A percentile compares a stretch with the other conserved stretches of the same genome.
phyloP scores from a whole-genome alignment of 2,797 vertebrate genomes.

The Acanthornis magna region DNA sequence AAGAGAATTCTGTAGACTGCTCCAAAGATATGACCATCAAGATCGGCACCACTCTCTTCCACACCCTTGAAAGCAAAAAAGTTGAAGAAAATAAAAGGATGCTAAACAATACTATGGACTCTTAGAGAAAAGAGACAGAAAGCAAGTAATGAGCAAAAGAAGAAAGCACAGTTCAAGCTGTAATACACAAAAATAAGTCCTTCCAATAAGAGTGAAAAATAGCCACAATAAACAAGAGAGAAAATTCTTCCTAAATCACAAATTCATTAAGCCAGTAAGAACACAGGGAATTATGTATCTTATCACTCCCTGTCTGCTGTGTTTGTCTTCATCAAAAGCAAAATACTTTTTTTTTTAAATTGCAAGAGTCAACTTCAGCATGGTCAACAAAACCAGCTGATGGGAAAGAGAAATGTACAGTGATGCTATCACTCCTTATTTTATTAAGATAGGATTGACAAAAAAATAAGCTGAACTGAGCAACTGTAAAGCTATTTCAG shows the following conservation, averaged over 20 bases:
- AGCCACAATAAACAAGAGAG: background rate
- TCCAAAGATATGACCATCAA: background rate
- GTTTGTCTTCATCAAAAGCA: background rate
- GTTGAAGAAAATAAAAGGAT: background rate
- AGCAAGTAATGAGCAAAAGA: background rate
- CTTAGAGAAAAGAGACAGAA: background rate
- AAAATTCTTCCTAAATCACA: background rate
- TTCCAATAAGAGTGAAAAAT: background rate
- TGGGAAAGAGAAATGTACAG: background rate
- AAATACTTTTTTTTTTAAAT: background rate
- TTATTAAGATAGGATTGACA: background rate
- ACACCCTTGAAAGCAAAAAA: background rate
- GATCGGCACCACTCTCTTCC: background rate
- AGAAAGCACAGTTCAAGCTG: background rate
- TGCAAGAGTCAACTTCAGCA: background rate
- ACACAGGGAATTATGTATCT: background rate
- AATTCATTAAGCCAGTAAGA: background rate
- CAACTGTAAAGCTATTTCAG: background rate
- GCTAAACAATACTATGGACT: background rate
- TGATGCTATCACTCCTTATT: background rate
- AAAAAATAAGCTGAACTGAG: background rate
- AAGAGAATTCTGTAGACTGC: background rate
- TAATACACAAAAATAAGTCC: background rate
- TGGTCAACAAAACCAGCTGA: background rate
- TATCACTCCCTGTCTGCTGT: background rate